Conservation (phyloP, 2,888 invertebrate species). For the Tanypteryx hageni region DNA sequence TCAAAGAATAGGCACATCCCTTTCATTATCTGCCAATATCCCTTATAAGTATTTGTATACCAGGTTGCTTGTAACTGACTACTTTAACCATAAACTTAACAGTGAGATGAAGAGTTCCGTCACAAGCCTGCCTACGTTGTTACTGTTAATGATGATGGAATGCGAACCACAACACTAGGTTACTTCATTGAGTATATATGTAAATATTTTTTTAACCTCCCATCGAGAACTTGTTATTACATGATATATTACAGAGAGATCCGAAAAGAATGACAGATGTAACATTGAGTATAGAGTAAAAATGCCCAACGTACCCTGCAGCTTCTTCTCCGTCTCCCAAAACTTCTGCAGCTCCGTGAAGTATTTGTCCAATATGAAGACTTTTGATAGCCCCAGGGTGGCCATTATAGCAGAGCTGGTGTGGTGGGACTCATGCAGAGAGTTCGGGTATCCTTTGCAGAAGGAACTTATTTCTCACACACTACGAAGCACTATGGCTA, state of each 20-base stretch:
- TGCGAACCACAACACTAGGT: too few relatives aligned
- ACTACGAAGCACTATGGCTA: neutral
- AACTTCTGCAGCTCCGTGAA: conserved; percentile 97
- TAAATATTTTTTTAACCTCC: too few relatives aligned
- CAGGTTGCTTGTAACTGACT: too few relatives aligned
- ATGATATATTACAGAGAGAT: neutral
- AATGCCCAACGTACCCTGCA: conserved; percentile 87
- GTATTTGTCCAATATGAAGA: conserved; percentile 98
- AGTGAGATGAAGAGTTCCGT: too few relatives aligned
- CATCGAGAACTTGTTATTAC: neutral
- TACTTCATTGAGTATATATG: too few relatives aligned
- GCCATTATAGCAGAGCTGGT: conserved; percentile 82
- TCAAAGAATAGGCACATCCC: too few relatives aligned
- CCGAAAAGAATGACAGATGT: neutral
- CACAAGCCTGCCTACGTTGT: too few relatives aligned
- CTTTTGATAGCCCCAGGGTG: conserved; percentile 96
- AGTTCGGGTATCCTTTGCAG: conserved; percentile 61
- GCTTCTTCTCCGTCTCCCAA: conserved; percentile 97
- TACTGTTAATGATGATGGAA: too few relatives aligned
- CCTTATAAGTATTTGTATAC: too few relatives aligned
- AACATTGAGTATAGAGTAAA: neutral
- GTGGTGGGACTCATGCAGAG: conserved; percentile 53
- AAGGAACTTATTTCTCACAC: conserved; percentile 54
- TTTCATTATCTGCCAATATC: too few relatives aligned
- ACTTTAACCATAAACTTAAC: too few relatives aligned